Conservation (phyloP, 2,113 vertebrate species). For the Dasyurus viverrinus region DNA sequence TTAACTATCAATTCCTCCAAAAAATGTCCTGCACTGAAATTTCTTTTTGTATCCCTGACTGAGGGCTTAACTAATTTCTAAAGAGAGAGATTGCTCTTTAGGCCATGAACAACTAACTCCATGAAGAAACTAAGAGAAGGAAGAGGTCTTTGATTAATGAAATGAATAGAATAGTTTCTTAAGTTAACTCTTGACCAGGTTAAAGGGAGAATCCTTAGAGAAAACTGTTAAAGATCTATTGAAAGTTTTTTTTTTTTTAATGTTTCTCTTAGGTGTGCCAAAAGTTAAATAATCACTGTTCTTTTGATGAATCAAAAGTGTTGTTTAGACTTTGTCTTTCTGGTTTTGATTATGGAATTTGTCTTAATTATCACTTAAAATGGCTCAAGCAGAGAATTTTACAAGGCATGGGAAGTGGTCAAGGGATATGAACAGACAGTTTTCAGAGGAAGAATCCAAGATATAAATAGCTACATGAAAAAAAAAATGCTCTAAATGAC, state of each 20-base stretch:
- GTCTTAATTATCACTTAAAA: background rate
- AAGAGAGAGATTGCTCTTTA: background rate
- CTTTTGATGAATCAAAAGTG: background rate
- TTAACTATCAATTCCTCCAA: background rate
- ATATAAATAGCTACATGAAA: background rate
- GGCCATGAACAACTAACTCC: background rate
- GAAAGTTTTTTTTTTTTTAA: background rate
- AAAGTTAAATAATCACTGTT: background rate
- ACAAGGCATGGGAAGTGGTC: background rate
- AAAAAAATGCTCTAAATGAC: background rate
- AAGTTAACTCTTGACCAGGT: background rate
- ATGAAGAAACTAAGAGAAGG: background rate
- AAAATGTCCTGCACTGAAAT: background rate
- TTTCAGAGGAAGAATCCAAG: background rate
- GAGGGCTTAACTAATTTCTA: background rate
- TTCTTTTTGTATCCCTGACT: background rate
- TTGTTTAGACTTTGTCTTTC: background rate
- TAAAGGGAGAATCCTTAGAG: background rate
- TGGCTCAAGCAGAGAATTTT: background rate
- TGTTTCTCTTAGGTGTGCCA: background rate
- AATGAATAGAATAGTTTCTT: background rate
- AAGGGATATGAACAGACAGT: background rate
- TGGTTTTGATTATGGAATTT: background rate
- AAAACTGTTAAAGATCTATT: background rate
- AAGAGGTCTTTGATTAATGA: background rate